phyloP scores from a whole-genome alignment of 2,797 vertebrate species.

The Hoplostethus mediterraneus region DNA sequence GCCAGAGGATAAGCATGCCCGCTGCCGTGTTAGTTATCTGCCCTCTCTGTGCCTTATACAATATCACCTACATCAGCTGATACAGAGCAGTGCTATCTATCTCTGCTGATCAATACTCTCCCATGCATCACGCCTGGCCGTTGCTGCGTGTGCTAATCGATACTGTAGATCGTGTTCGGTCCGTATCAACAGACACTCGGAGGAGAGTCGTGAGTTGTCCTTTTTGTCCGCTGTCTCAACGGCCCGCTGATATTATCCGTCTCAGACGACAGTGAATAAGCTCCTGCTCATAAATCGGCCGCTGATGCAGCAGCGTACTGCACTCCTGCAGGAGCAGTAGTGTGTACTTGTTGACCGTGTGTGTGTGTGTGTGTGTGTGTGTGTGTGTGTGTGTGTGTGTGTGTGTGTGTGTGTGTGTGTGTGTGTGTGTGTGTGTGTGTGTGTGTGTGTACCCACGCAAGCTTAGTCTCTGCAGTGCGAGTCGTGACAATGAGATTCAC shows the following conservation, averaged over 20 bases:
- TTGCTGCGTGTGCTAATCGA: slow-evolving; percentile 25
- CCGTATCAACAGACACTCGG: slow-evolving; percentile 25
- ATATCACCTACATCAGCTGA: slow-evolving; percentile 15
- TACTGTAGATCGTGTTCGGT: slow-evolving; percentile 31
- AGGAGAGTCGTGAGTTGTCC: slow-evolving; percentile 37
- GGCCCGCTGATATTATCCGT: slow-evolving; percentile 56
- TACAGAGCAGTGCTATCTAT: background rate
- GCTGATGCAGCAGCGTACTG: slow-evolving; percentile 46
- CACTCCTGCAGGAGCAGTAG: slow-evolving; percentile 27
- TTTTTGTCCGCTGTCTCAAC: slow-evolving; percentile 51
- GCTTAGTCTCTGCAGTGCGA: slow-evolving; percentile 61
- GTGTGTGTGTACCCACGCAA: slow-evolving; percentile 21
- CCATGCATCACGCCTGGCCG: background rate
- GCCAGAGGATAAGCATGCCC: slow-evolving; percentile 52
- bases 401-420: slow-evolving; percentile 18
- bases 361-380: slow-evolving; percentile 14
- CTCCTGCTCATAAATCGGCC: slow-evolving; percentile 47
- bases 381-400: slow-evolving; percentile 6
- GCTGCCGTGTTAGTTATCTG: too few species aligned
- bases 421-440: slow-evolving; percentile 18
- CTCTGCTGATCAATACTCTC: slow-evolving; percentile 4
- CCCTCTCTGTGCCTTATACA: slow-evolving; percentile 1
- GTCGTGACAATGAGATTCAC: slow-evolving; percentile 65
- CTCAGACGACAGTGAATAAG: slow-evolving; percentile 48
- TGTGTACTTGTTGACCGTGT: slow-evolving; percentile 22